Evolutionary conservation across 1,140 invertebrate species (phyloP).

Genomic region (Drosophila funebris): DNA sequence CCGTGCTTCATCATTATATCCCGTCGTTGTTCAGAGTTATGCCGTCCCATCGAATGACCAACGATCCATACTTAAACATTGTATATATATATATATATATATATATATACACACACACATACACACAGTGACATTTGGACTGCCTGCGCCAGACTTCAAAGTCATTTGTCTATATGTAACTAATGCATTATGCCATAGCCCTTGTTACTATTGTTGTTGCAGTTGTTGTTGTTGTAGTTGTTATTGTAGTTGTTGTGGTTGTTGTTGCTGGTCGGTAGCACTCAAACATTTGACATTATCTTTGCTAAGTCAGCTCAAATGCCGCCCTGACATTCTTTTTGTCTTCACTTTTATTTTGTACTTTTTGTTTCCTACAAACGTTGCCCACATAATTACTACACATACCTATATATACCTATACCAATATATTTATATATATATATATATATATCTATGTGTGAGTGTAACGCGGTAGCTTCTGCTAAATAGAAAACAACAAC

Average conservation of each 20-base stretch:
- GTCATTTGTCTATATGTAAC: slow-evolving; percentile 47
- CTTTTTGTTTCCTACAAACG: slow-evolving; percentile 17
- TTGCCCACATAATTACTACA: slow-evolving; percentile 56
- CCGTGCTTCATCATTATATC: slow-evolving; percentile 42
- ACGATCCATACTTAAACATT: slow-evolving; percentile 35
- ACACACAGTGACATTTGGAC: slow-evolving; percentile 10
- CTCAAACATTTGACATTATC: slow-evolving; percentile 69
- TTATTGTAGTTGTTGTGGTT: slow-evolving; percentile 14
- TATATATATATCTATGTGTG: not conserved
- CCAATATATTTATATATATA: not conserved
- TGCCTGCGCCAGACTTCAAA: slow-evolving; percentile 59
- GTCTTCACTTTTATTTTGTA: slow-evolving; percentile 12
- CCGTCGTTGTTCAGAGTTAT: slow-evolving; percentile 26
- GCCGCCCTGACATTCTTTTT: slow-evolving; percentile 57
- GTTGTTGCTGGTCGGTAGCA: slow-evolving; percentile 28
- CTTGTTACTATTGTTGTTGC: slow-evolving; percentile 12
- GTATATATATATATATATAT: not conserved
- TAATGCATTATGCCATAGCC: slow-evolving; percentile 30
- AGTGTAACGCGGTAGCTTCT: slow-evolving; percentile 51
- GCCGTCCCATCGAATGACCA: slow-evolving; percentile 45
- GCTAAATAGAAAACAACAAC: slow-evolving; percentile 21
- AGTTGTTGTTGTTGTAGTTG: slow-evolving; percentile 2
- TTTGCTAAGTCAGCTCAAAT: slow-evolving; percentile 63
- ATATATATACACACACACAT: not conserved
- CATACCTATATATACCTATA: not conserved